Conservation (phyloP, 53 echinoderm and acorn worm genomes). For the Stichopus horrens region DNA sequence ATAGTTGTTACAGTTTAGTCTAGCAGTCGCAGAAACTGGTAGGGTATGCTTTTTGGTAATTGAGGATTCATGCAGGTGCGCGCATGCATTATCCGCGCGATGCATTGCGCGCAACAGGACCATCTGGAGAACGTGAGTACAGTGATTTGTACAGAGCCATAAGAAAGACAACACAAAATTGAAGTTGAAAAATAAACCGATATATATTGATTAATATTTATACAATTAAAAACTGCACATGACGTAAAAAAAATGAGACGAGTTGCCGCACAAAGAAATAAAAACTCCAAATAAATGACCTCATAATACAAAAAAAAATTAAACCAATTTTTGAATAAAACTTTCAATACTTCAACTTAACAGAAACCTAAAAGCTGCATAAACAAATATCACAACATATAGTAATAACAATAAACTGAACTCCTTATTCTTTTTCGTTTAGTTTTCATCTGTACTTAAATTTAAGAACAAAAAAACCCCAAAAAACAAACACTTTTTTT, state of each 20-base stretch:
- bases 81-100: too few species aligned
- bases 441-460: too few species aligned
- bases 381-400: slow-evolving; percentile 6
- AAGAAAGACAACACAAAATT: not conserved
- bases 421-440: not conserved
- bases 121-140: too few species aligned
- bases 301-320: not conserved
- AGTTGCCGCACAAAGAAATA: not conserved
- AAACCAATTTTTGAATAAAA: too few species aligned
- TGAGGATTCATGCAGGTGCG: too few species aligned
- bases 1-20: too few species aligned
- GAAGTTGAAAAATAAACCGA: slow-evolving; percentile 41
- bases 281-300: not conserved
- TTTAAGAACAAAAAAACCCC: too few species aligned
- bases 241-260: not conserved
- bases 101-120: too few species aligned
- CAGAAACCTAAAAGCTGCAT: not conserved
- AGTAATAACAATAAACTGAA: not conserved
- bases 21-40: too few species aligned
- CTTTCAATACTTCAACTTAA: not conserved
- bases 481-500: too few species aligned
- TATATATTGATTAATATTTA: slow-evolving; percentile 45
- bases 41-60: too few species aligned
- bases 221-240: slow-evolving; percentile 44
- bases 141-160: too few species aligned